A percentile compares a stretch with the other conserved stretches of the same genome.
These are phyloP conservation scores for Erythrocebus patas DNA, from an alignment of 2,113 vertebrate genomes.

Conservation along the genomic window DNA sequence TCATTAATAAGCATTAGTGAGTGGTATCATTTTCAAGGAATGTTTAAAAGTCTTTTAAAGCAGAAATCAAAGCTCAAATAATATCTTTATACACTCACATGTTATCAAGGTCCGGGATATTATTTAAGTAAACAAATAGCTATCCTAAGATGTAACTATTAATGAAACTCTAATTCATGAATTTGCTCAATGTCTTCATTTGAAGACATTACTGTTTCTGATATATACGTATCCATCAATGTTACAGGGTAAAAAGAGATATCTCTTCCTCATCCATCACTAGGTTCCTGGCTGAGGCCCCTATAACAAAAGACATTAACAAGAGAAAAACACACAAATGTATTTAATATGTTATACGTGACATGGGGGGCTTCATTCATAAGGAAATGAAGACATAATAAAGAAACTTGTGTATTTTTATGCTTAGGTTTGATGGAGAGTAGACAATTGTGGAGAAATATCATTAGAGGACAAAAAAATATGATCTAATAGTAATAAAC, in stretches of 20 bases:
- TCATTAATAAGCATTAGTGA: neutral
- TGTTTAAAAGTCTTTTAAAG: neutral
- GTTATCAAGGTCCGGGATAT: neutral
- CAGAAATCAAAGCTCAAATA: neutral
- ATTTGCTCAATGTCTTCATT: slow-evolving; percentile 1
- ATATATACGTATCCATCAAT: neutral
- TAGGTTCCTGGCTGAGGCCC: neutral
- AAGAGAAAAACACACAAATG: neutral
- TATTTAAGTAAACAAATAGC: neutral
- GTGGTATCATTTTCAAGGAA: slow-evolving; percentile 6
- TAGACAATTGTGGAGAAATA: neutral
- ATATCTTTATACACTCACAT: neutral
- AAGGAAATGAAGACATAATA: neutral
- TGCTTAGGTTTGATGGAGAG: neutral
- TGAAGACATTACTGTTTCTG: neutral
- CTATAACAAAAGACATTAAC: neutral
- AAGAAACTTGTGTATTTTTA: neutral
- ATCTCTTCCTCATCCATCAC: neutral
- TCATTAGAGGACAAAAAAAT: neutral
- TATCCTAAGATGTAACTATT: neutral
- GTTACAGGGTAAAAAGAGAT: neutral
- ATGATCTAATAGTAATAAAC: neutral
- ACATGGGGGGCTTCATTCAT: neutral
- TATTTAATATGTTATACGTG: neutral
- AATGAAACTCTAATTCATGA: neutral